Percentiles rank a stretch among this genome's conserved stretches.
phyloP scores from a whole-genome alignment of 2,888 invertebrate species.

The Ctenicera cuprea region DNA sequence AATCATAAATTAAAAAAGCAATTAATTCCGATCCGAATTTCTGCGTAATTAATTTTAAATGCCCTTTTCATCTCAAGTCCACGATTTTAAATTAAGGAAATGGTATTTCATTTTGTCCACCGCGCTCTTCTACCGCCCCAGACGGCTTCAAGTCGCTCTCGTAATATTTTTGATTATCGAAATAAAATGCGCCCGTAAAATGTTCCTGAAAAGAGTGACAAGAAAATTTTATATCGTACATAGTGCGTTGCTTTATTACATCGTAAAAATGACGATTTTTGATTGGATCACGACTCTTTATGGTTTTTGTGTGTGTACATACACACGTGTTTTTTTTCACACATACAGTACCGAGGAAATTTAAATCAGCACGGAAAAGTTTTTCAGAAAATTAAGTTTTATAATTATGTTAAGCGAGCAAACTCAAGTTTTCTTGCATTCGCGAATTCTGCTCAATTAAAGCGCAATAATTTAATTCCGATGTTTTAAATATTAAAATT shows the following conservation, averaged over 20 bases:
- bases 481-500: slow-evolving; percentile 6
- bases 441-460: background rate
- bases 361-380: background rate
- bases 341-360: background rate
- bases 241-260: slow-evolving; percentile 40
- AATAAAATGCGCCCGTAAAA: slow-evolving; percentile 43
- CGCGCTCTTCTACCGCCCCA: background rate
- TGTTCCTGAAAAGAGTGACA: slow-evolving; percentile 39
- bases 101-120: slow-evolving; percentile 39
- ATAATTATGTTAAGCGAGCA: no score
- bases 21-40: slow-evolving; percentile 55
- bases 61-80: slow-evolving; percentile 48
- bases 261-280: slow-evolving; percentile 37
- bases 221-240: slow-evolving; percentile 29
- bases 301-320: slow-evolving; percentile 16
- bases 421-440: no score
- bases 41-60: slow-evolving; percentile 55
- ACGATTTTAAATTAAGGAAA: slow-evolving; percentile 40
- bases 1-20: slow-evolving; percentile 56
- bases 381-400: no score
- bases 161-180: slow-evolving; percentile 43
- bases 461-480: slow-evolving; percentile 6
- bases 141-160: slow-evolving; percentile 25
- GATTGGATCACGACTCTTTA: slow-evolving; percentile 32
- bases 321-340: slow-evolving; percentile 10